Evolutionary conservation across 1,140 invertebrate species (phyloP).

Genomic region (Linepithema humile): DNA sequence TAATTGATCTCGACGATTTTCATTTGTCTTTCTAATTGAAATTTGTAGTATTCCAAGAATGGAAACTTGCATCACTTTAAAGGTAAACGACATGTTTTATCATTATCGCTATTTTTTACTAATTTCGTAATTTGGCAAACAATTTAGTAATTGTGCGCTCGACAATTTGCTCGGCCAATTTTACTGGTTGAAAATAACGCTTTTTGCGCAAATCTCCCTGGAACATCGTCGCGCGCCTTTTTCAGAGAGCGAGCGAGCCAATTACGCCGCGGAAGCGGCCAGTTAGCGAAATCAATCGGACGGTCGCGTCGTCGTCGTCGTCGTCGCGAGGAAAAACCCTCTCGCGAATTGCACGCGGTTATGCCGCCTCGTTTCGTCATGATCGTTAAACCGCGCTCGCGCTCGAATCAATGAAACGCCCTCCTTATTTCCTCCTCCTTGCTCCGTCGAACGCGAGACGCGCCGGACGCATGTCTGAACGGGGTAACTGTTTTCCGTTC

Average conservation of each 20-base stretch:
- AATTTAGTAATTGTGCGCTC: neutral
- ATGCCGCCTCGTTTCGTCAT: slow-evolving; percentile 19
- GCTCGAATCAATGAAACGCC: slow-evolving; percentile 70
- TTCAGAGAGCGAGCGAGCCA: slow-evolving; percentile 16
- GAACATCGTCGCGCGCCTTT: neutral
- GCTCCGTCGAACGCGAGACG: slow-evolving; percentile 21
- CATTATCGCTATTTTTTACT: neutral
- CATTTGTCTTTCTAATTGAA: neutral
- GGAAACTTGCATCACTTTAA: neutral
- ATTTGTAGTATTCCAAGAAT: neutral
- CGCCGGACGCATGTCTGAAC: slow-evolving; percentile 71
- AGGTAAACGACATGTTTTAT: neutral
- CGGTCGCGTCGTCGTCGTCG: neutral
- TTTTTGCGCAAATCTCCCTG: neutral
- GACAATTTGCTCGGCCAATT: neutral
- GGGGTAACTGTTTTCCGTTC: slow-evolving; percentile 81
- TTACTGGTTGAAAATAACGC: neutral
- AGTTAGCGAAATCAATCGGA: slow-evolving; percentile 48
- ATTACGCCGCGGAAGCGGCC: slow-evolving; percentile 32
- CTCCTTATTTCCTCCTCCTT: slow-evolving; percentile 59
- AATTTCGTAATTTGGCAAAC: neutral
- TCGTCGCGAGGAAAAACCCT: slow-evolving; percentile 13
- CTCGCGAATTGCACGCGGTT: slow-evolving; percentile 26
- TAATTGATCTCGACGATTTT: neutral
- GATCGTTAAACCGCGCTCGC: slow-evolving; percentile 55